These are phyloP conservation scores for Myotis pilosus DNA, from an alignment of 2,797 vertebrate genomes.

Conservation along the genomic window DNA sequence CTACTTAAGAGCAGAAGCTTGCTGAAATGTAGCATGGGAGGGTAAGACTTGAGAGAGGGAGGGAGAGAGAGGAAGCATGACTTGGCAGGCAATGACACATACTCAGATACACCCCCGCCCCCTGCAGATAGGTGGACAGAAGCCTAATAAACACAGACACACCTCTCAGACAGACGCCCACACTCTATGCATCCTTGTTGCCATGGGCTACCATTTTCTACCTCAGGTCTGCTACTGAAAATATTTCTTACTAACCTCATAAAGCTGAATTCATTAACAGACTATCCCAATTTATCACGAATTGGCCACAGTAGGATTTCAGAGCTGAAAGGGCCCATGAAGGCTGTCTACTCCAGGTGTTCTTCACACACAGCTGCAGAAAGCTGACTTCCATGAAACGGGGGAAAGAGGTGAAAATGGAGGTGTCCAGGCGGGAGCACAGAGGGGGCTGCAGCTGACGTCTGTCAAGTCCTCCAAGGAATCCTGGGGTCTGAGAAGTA, in stretches of 20 bases:
- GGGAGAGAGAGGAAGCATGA: background rate
- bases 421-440: background rate
- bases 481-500: background rate
- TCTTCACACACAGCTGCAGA: background rate
- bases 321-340: background rate
- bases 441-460: background rate
- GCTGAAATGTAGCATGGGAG: background rate
- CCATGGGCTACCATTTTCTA: background rate
- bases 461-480: background rate
- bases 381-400: background rate
- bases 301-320: background rate
- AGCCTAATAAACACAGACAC: background rate
- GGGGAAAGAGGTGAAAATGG: background rate
- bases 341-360: background rate
- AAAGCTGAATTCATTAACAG: background rate
- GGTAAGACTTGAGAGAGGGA: background rate
- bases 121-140: background rate
- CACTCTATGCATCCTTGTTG: background rate
- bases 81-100: background rate
- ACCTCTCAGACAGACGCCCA: background rate
- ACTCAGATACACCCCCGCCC: background rate
- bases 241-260: background rate
- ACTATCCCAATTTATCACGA: background rate
- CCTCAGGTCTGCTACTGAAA: background rate
- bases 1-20: background rate